Percentiles rank a stretch among this genome's conserved stretches.
phyloP scores from a whole-genome alignment of 2,888 invertebrate species.

The Acanthosepion lycidas region DNA sequence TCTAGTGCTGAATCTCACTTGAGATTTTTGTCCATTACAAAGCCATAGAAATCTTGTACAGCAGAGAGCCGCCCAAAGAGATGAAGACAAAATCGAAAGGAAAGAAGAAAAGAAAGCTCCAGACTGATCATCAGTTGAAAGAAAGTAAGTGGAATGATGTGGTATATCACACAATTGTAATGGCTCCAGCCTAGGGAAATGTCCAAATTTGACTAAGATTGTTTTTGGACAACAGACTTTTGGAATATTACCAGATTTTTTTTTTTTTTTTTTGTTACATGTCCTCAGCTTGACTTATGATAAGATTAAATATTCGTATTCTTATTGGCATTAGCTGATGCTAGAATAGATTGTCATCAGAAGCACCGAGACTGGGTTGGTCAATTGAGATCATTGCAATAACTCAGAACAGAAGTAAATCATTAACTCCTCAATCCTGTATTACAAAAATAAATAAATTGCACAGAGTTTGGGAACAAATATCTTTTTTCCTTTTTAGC shows the following conservation, averaged over 20 bases:
- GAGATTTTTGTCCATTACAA: not conserved
- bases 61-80: not conserved
- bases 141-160: not conserved
- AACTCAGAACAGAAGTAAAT: no score
- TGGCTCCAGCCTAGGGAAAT: conserved; percentile 20
- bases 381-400: no score
- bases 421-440: no score
- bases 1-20: not conserved
- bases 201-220: not conserved
- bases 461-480: no score
- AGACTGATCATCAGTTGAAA: not conserved
- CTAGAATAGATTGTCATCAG: no score
- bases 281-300: no score
- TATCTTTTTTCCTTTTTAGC: no score
- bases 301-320: no score
- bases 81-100: not conserved
- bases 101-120: not conserved
- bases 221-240: not conserved
- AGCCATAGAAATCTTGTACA: not conserved
- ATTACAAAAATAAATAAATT: no score
- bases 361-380: no score
- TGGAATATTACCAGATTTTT: not conserved
- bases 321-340: no score
- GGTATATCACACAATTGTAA: not conserved
- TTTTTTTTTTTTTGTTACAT: no score